Conservation (phyloP, 2,113 vertebrate species). For the Odontesthes bonariensis region DNA sequence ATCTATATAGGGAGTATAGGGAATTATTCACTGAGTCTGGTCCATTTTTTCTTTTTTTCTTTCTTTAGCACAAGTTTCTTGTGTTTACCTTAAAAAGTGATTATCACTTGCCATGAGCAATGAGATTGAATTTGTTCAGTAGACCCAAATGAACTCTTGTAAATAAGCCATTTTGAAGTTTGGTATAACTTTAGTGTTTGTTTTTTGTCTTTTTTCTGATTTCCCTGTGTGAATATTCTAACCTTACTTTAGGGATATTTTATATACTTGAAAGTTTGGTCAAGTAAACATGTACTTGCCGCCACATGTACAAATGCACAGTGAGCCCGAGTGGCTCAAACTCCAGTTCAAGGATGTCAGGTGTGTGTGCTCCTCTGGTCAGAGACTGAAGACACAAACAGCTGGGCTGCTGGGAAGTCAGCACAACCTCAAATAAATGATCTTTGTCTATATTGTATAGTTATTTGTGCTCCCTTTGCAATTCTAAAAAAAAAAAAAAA, state of each 20-base stretch:
- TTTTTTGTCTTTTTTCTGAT: not conserved
- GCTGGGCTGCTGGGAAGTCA: conserved; percentile 42
- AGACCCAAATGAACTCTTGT: not conserved
- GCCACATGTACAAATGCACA: not conserved
- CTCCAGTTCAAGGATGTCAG: not conserved
- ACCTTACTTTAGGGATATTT: not conserved
- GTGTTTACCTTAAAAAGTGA: too few relatives aligned
- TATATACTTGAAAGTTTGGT: not conserved
- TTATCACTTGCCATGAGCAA: conserved; percentile 1
- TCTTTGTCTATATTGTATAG: conserved; percentile 6
- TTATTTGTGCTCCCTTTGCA: not conserved
- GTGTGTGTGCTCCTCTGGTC: conserved; percentile 17
- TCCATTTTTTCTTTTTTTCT: too few relatives aligned
- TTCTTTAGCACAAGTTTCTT: too few relatives aligned
- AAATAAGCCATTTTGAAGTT: too few relatives aligned
- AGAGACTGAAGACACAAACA: conserved; percentile 31
- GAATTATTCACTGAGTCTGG: too few relatives aligned
- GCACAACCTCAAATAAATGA: conserved; percentile 50
- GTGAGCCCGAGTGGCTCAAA: conserved; percentile 7
- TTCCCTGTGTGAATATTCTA: not conserved
- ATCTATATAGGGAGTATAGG: too few relatives aligned
- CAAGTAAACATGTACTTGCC: not conserved
- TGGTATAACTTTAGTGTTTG: too few relatives aligned
- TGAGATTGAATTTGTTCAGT: conserved; percentile 6
- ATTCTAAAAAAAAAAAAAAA: conserved; percentile 22